Conservation (phyloP, 2,888 invertebrate genomes). For the Rhagonycha fulva region DNA sequence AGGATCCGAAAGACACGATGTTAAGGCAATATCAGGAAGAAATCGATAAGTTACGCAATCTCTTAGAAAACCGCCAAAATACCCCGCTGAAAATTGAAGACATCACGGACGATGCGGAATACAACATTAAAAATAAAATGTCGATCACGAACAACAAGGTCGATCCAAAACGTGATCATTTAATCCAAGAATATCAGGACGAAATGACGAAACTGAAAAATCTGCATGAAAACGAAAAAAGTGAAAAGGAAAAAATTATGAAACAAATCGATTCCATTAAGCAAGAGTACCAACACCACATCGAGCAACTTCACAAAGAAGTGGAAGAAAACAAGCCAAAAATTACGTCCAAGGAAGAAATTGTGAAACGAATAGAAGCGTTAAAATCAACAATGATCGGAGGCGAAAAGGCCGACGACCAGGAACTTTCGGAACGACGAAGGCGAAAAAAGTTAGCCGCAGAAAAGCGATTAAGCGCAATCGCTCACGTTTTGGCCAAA, state of each 20-base stretch:
- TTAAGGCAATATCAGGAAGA: constrained; percentile 84
- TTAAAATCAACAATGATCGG: constrained; percentile 79
- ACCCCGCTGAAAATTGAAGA: constrained; percentile 44
- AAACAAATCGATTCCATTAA: constrained; percentile 59
- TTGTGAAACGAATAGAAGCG: constrained; percentile 54
- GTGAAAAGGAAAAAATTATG: constrained; percentile 51
- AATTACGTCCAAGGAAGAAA: constrained; percentile 56
- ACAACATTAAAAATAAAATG: constrained; percentile 35
- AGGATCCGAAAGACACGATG: constrained; percentile 87
- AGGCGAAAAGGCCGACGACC: constrained; percentile 75
- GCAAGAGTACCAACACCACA: constrained; percentile 61
- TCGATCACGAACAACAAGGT: constrained; percentile 35
- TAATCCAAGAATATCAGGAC: constrained; percentile 59
- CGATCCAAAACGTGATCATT: constrained; percentile 48
- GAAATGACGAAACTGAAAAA: constrained; percentile 57
- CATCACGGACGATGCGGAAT: constrained; percentile 11
- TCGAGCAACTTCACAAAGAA: constrained; percentile 64
- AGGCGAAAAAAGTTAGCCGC: constrained; percentile 70
- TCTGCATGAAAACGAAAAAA: constrained; percentile 52
- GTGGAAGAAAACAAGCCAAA: constrained; percentile 60
- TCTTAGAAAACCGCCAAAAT: constrained; percentile 54
- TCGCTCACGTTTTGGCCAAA: constrained; percentile 62
- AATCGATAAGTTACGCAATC: constrained; percentile 69
- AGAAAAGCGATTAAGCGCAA: constrained; percentile 63
- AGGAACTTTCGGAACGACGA: constrained; percentile 70